phyloP scores from a whole-genome alignment of 2,888 invertebrate genomes.

The Mesorhabditis spiculigera region DNA sequence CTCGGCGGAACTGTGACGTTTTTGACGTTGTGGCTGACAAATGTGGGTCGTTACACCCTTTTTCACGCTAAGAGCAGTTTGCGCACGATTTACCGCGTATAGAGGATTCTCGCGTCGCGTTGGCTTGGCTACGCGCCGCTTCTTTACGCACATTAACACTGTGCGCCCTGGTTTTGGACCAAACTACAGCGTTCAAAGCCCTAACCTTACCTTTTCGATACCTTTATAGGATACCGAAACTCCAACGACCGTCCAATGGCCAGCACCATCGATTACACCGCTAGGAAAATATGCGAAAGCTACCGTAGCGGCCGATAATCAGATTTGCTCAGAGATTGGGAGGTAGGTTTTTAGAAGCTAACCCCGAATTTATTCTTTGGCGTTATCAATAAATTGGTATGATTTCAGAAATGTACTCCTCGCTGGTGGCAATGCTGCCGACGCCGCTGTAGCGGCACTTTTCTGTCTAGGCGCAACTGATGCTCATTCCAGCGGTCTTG shows the following conservation, averaged over 20 bases:
- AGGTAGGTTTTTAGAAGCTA: constrained; percentile 26
- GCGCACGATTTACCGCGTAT: no score
- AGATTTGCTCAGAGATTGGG: constrained; percentile 40
- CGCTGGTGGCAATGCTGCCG: constrained; percentile 70
- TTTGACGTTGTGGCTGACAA: background rate
- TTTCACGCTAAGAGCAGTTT: no score
- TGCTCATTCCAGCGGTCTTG: constrained; percentile 79
- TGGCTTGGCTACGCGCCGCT: no score
- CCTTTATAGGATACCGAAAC: no score
- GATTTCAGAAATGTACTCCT: constrained; percentile 68
- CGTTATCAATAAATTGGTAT: background rate
- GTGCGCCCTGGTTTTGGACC: no score
- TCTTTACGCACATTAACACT: no score
- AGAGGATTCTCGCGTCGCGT: no score
- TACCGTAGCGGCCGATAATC: constrained; percentile 42
- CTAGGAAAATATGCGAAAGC: constrained; percentile 36
- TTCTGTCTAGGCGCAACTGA: constrained; percentile 77
- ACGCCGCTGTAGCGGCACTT: constrained; percentile 78
- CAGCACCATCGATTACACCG: constrained; percentile 9
- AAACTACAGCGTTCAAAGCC: no score
- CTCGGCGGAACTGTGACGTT: background rate
- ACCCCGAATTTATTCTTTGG: background rate
- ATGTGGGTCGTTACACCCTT: no score
- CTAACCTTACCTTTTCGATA: no score
- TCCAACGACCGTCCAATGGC: constrained; percentile 6